These are phyloP conservation scores for Tympanoctomys barrerae DNA, from an alignment of 2,797 vertebrate genomes.

Conservation along the genomic window DNA sequence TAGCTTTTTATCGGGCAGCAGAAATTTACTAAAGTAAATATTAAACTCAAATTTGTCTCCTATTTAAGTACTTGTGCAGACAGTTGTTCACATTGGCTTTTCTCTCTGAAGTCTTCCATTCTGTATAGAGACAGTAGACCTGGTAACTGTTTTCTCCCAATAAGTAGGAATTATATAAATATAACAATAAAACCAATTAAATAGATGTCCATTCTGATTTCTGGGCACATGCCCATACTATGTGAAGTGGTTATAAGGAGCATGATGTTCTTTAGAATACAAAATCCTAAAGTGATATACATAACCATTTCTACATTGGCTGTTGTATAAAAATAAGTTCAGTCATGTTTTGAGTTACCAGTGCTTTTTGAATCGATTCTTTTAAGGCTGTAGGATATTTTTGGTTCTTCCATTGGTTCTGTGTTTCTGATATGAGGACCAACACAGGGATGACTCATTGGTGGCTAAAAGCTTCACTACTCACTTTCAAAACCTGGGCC, in stretches of 20 bases:
- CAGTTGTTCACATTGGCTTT: background rate
- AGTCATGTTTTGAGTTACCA: background rate
- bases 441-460: rapidly evolving
- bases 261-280: background rate
- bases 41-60: background rate
- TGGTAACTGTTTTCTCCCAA: background rate
- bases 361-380: background rate
- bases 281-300: background rate
- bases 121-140: background rate
- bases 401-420: background rate
- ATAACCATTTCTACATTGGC: background rate
- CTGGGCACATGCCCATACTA: background rate
- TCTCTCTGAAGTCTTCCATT: background rate
- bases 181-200: background rate
- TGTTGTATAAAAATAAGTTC: background rate
- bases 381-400: background rate
- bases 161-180: background rate
- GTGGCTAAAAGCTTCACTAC: too few relatives aligned
- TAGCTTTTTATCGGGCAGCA: background rate
- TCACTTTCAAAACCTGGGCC: background rate
- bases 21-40: background rate
- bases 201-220: background rate
- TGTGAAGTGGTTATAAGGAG: background rate
- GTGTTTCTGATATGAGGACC: background rate
- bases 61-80: background rate